Percentiles rank a stretch among this genome's conserved stretches.
These are phyloP conservation scores for Lucinisca nassula DNA, from an alignment of 2,888 invertebrate genomes.

Conservation along the genomic window DNA sequence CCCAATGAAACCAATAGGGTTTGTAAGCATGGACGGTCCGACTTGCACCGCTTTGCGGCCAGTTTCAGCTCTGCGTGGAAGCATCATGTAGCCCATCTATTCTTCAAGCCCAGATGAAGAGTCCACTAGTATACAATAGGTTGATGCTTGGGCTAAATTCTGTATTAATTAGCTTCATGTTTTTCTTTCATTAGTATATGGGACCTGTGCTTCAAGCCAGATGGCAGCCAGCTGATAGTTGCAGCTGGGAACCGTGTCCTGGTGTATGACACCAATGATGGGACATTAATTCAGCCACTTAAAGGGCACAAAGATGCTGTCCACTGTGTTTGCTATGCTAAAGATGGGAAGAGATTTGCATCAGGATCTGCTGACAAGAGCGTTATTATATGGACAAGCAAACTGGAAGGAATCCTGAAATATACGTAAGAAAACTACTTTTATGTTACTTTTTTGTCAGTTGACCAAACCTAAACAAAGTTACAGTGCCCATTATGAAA, in stretches of 20 bases:
- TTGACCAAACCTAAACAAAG: too few species aligned
- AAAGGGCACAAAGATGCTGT: conserved; percentile 99
- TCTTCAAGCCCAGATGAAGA: too few species aligned
- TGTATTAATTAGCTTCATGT: too few species aligned
- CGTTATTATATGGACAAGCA: conserved; percentile 99
- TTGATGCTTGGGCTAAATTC: too few species aligned
- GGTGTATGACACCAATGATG: conserved; percentile 97
- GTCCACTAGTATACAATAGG: too few species aligned
- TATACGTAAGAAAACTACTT: conserved; percentile 96
- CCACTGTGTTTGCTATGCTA: conserved; percentile 96
- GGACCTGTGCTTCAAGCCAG: conserved; percentile 98
- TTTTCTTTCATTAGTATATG: conserved; percentile 92
- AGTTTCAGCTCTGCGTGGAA: too few species aligned
- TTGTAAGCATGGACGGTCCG: too few species aligned
- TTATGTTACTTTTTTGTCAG: too few species aligned
- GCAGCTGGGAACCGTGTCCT: conserved; percentile 98
- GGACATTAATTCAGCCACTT: conserved; percentile 95
- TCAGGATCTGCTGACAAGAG: conserved; percentile 99
- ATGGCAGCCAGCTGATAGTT: conserved; percentile 97
- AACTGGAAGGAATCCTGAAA: conserved; percentile 98
- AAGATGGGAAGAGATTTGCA: conserved; percentile 98
- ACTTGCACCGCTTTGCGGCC: too few species aligned
- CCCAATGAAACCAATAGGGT: too few species aligned
- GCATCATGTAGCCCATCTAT: too few species aligned
- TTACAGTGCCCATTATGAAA: too few species aligned